Base-by-base conservation (phyloP, 1,140 invertebrate genomes). In the Nylanderia fulva region DNA sequence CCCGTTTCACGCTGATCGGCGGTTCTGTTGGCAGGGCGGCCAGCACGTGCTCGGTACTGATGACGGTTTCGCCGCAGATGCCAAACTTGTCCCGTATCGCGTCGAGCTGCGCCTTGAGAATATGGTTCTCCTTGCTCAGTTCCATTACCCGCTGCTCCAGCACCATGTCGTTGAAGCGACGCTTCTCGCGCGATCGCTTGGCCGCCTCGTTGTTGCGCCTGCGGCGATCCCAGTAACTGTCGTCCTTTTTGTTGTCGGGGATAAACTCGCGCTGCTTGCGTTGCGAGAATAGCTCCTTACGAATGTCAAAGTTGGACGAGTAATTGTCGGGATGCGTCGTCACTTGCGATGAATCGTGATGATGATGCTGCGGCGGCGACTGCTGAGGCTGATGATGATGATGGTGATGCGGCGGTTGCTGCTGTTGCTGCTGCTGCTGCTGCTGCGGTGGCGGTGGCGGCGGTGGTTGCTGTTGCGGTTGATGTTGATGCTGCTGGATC, bases 81-180 rank as follows among this genome's bases (percentile, higher is more conserved):
- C 98, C 98, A 91, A 97, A 99, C 91, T 99, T 99, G 87, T 99
- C 98, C 85, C 98, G 98, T 64, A 99, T 98, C 4, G 98, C 98
- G 80, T 97, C 97, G 13, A 99, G 95, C 91, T 99, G 99, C 0
- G 98, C 98, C 94, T 98, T 98, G 0, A 99, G 95, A 15, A 99
- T 96, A 91, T 98, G 97, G 92, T 99, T 99, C 93, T 99, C 98
- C 93, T 99, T 98, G 87, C 98, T 98, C 6, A 99, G 95, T 93
- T 99, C 98, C 69, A 99, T 96, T 18, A 99, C 99, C 45, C 98
- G 95, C 88, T 98, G 98, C 93, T 99, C 98, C 11, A 99, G 95
- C 0, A 99, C 98, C 98, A 99, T 98, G 93, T 99, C 99, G 92
- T 99, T 99, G 95, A 99, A 97, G 13, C 99, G 96, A 21, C 99